phyloP scores from a whole-genome alignment of 2,797 vertebrate genomes.

The Aphelocoma californica region DNA sequence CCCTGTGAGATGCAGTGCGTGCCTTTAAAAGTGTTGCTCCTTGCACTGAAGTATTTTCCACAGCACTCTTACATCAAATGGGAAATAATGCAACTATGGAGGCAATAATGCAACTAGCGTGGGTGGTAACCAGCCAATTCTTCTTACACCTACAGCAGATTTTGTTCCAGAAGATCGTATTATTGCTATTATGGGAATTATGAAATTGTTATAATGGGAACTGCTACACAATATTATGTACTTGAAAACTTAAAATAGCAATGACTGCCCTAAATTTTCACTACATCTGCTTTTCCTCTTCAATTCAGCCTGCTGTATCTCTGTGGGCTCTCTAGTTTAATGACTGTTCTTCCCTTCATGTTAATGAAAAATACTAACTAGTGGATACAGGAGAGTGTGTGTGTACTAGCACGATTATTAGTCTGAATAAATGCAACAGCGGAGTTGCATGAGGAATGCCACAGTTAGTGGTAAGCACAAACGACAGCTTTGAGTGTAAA shows the following conservation, averaged over 20 bases:
- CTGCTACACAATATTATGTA: conserved; percentile 20
- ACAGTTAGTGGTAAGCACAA: conserved; percentile 62
- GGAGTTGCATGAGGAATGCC: conserved; percentile 56
- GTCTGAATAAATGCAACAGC: conserved; percentile 59
- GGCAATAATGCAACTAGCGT: conserved; percentile 28
- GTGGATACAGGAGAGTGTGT: neutral
- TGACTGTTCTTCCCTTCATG: conserved; percentile 52
- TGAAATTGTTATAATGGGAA: conserved; percentile 45
- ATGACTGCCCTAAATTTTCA: conserved; percentile 25
- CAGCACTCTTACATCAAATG: neutral
- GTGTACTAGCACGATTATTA: conserved; percentile 57
- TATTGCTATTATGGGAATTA: conserved; percentile 54
- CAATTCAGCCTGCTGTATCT: conserved; percentile 26
- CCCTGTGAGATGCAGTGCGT: neutral
- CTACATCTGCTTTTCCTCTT: conserved; percentile 25
- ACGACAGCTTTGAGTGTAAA: conserved; percentile 66
- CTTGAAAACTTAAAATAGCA: conserved; percentile 43
- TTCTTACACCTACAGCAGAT: conserved; percentile 21
- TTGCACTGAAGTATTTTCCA: conserved; percentile 20
- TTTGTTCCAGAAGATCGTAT: conserved; percentile 27
- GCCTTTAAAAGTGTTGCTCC: neutral
- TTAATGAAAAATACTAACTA: conserved; percentile 64
- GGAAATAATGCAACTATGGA: conserved; percentile 43
- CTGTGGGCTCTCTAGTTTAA: conserved; percentile 51
- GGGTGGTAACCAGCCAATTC: conserved; percentile 36